Conservation (phyloP, 1,140 invertebrate species). For the Vanessa atalanta region DNA sequence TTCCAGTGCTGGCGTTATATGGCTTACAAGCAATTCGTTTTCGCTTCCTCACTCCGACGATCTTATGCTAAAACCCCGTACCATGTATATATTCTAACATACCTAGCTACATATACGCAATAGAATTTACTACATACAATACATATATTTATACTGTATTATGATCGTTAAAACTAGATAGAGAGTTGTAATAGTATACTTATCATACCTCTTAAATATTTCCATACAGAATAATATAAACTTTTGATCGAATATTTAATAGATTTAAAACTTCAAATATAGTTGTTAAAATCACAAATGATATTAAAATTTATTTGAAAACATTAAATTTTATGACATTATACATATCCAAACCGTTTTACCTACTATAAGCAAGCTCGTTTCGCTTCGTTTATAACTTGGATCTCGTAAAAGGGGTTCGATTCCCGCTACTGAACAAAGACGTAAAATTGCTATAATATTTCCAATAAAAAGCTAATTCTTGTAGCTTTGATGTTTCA, state of each 20-base stretch:
- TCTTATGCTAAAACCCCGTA: too few species aligned
- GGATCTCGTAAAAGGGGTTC: conserved; percentile 25
- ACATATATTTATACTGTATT: too few species aligned
- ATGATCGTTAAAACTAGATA: too few species aligned
- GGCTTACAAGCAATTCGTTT: too few species aligned
- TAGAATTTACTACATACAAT: too few species aligned
- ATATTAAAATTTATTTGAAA: neutral
- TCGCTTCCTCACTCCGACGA: too few species aligned
- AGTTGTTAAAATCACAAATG: conserved; percentile 4
- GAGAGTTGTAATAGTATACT: too few species aligned
- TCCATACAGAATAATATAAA: neutral
- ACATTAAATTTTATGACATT: conserved; percentile 11
- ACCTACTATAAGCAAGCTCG: conserved; percentile 25
- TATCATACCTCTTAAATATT: neutral
- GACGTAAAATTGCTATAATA: conserved; percentile 27
- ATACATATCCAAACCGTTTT: conserved; percentile 16
- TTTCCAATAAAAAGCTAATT: conserved; percentile 24
- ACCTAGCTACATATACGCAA: too few species aligned
- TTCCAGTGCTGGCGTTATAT: too few species aligned
- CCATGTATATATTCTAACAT: too few species aligned
- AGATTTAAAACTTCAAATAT: neutral
- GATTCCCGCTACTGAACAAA: conserved; percentile 28
- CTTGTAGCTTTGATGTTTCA: neutral
- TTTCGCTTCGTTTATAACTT: conserved; percentile 27
- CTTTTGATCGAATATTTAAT: too few species aligned